Base-by-base conservation (phyloP, 1,140 invertebrate genomes). In the Calycopis cecrops region DNA sequence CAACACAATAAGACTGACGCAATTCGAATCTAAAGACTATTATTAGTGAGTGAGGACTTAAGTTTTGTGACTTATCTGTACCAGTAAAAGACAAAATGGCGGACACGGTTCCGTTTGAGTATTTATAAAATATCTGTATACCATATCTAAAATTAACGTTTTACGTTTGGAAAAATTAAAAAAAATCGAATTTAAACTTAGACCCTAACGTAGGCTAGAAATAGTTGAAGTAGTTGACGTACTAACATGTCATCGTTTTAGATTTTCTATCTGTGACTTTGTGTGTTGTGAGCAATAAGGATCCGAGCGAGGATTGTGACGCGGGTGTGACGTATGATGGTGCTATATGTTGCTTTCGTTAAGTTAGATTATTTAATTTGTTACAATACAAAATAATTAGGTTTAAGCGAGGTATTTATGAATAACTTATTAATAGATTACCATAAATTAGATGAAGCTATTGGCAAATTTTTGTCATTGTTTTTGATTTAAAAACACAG, bases 321-420 rank as follows among this genome's bases (percentile, higher is more conserved):
- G 21, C 6, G 21, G 21, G 6, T 38, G 17, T 42, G 38, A 54
- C 35, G 57, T 40, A 54, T 21, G 52, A 72, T 74, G 72, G 71
- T 77, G 74, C 74, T 73, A 74, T 55, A 42, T 67, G 57, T 58
- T 44, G 40, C 40, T 62, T 67, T 50, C 53, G 53, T 58, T 50
- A 62, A 49, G 35, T 56, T 63, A 67, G 52, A 58, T 61, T 53
- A 48, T 54, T 59, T 66, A 57, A 55, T 56, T 66, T 44, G 40
- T 44, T 44, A 44, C 12, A 16, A 44, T 16, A 8, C 9, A 37
- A 10, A 37, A 9, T 37, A 10, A 37, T 37, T 44, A 44, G 14
- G 12, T 6, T 9, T 2, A 28, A 9, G 14, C 16, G 3, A 6
- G 14, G 16, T 44, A 16, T 16, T 44, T 17, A 17, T 16, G 14